A percentile compares a stretch with the other conserved stretches of the same genome.
Evolutionary conservation across 2,113 vertebrate species (phyloP).

Genomic region (Spheniscus mendiculus): DNA sequence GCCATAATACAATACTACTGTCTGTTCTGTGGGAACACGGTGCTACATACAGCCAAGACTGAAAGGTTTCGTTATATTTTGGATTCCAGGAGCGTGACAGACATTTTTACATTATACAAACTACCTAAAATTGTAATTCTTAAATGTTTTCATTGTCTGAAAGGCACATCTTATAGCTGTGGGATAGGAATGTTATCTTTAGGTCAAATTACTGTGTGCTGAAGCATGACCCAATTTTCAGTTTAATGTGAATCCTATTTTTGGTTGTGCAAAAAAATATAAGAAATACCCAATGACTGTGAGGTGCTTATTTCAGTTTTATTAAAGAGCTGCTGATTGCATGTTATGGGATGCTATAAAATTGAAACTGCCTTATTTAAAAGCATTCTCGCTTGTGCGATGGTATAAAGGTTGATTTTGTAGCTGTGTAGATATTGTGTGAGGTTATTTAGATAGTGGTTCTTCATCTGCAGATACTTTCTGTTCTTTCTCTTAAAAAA

Average conservation of each 20-base stretch:
- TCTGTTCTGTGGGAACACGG: not conserved
- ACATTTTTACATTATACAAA: constrained; percentile 52
- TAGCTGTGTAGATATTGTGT: not conserved
- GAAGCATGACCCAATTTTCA: constrained; percentile 60
- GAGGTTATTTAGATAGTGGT: constrained; percentile 8
- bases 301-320: constrained; percentile 62
- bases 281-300: constrained; percentile 38
- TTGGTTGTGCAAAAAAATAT: not conserved
- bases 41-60: not conserved
- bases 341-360: constrained; percentile 52
- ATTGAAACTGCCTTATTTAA: constrained; percentile 61
- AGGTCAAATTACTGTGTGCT: constrained; percentile 66
- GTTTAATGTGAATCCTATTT: constrained; percentile 61
- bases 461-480: constrained; percentile 36
- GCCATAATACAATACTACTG: not conserved
- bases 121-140: constrained; percentile 21
- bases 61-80: constrained; percentile 24
- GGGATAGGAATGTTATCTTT: constrained; percentile 61
- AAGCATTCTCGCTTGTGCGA: not conserved
- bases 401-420: constrained; percentile 11
- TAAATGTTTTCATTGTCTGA: constrained; percentile 67
- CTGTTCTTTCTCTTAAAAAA: not conserved
- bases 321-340: constrained; percentile 63
- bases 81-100: not conserved
- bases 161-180: constrained; percentile 30